These are phyloP conservation scores for Anser brachyrhynchus DNA, from an alignment of 2,113 vertebrate genomes.

Conservation along the genomic window DNA sequence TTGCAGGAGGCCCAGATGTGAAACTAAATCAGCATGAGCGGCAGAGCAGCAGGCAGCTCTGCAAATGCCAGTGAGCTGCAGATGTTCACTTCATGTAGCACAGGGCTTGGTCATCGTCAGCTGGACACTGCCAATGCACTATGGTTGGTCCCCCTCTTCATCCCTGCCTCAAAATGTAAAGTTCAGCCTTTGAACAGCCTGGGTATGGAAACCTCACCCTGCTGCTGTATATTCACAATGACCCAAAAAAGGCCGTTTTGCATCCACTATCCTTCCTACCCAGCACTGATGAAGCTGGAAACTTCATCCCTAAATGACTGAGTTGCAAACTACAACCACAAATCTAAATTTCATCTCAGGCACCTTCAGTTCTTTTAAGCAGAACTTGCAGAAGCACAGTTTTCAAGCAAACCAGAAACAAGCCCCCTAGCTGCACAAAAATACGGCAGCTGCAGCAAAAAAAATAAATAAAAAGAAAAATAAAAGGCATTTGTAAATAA, in stretches of 20 bases:
- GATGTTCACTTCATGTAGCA: not conserved
- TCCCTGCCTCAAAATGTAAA: not conserved
- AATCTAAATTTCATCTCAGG: not conserved
- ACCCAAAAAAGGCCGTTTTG: not conserved
- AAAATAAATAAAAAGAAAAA: not conserved
- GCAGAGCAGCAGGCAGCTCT: not conserved
- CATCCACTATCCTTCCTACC: not conserved
- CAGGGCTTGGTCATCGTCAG: not conserved
- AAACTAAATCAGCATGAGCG: not conserved
- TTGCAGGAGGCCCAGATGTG: not conserved
- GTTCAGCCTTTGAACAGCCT: not conserved
- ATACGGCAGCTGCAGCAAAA: not conserved
- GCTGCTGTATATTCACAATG: not conserved
- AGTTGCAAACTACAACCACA: not conserved
- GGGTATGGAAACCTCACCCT: not conserved
- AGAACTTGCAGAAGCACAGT: not conserved
- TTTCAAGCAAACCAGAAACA: not conserved
- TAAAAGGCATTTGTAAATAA: not conserved
- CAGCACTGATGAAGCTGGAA: not conserved
- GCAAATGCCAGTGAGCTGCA: not conserved
- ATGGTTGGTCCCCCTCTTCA: not conserved
- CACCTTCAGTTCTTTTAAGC: not conserved
- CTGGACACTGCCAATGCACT: not conserved
- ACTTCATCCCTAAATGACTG: rapidly evolving
- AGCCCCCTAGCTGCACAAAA: not conserved